Conservation (phyloP, 2,113 vertebrate species). For the Bujurquina vittata region DNA sequence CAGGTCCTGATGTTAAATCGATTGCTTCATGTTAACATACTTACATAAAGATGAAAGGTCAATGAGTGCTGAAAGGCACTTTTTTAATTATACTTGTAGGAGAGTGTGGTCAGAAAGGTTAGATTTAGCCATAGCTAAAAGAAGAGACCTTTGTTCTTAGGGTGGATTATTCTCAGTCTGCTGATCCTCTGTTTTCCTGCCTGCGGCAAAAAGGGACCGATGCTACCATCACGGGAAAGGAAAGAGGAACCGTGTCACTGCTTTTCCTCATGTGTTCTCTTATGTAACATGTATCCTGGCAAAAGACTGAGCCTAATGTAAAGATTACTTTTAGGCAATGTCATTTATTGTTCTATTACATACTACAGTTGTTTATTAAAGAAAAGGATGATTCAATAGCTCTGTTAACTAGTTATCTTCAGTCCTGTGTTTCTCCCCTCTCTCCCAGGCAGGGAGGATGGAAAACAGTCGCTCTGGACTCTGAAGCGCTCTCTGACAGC, state of each 20-base stretch:
- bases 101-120: conserved; percentile 24
- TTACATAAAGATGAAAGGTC: conserved; percentile 6
- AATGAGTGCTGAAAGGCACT: neutral
- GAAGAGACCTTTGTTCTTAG: neutral
- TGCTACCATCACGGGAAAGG: conserved; percentile 28
- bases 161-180: conserved; percentile 44
- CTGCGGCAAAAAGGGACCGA: conserved; percentile 10
- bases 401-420: neutral
- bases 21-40: neutral
- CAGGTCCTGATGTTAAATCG: neutral
- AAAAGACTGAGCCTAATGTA: neutral
- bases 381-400: neutral
- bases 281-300: conserved; percentile 37
- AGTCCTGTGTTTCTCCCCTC: neutral
- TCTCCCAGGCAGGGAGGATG: conserved; percentile 55
- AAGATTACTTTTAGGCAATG: neutral
- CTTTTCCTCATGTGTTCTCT: conserved; percentile 29
- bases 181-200: conserved; percentile 47
- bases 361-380: neutral
- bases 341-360: neutral
- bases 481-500: conserved; percentile 45
- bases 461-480: conserved; percentile 54
- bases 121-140: conserved; percentile 16
- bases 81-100: neutral
- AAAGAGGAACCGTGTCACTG: conserved; percentile 30